phyloP scores from a whole-genome alignment of 2,797 vertebrate species.

The Gobio occitaniae region DNA sequence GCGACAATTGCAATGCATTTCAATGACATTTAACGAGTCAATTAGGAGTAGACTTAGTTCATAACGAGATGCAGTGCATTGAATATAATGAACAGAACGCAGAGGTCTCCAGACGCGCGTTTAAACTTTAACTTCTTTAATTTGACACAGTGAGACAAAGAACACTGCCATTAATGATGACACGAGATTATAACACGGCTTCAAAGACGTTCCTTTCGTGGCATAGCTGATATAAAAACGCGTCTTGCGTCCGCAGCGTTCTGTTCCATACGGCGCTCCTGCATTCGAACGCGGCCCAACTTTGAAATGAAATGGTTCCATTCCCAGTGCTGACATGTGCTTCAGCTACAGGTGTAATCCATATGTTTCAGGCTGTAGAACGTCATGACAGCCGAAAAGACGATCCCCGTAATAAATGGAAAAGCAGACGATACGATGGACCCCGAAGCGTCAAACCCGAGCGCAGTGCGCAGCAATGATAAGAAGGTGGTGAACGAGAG shows the following conservation, averaged over 20 bases:
- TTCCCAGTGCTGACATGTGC: slow-evolving; percentile 18
- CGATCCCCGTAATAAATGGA: slow-evolving; percentile 92
- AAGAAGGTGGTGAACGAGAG: slow-evolving; percentile 89
- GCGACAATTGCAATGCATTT: background rate
- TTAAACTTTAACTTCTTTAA: background rate
- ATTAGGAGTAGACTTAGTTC: background rate
- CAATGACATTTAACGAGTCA: background rate
- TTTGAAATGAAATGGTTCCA: slow-evolving; percentile 19
- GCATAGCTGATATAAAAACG: background rate
- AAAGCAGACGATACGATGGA: slow-evolving; percentile 92
- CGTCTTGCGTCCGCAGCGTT: no score
- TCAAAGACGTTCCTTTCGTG: background rate
- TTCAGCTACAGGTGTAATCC: slow-evolving; percentile 37
- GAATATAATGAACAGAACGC: no score
- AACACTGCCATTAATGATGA: background rate
- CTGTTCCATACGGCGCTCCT: background rate
- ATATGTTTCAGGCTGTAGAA: slow-evolving; percentile 76
- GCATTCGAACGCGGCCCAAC: background rate
- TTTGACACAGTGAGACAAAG: background rate
- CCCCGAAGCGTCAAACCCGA: slow-evolving; percentile 84
- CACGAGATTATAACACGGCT: background rate
- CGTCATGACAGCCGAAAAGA: slow-evolving; percentile 98
- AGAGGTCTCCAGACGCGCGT: background rate
- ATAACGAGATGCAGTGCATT: background rate
- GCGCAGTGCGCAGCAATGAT: slow-evolving; percentile 80